Evolutionary conservation across 2,888 invertebrate genomes (phyloP), one percentile per base, ranked within the genome.

Genomic region (Steinernema scapterisci): DNA sequence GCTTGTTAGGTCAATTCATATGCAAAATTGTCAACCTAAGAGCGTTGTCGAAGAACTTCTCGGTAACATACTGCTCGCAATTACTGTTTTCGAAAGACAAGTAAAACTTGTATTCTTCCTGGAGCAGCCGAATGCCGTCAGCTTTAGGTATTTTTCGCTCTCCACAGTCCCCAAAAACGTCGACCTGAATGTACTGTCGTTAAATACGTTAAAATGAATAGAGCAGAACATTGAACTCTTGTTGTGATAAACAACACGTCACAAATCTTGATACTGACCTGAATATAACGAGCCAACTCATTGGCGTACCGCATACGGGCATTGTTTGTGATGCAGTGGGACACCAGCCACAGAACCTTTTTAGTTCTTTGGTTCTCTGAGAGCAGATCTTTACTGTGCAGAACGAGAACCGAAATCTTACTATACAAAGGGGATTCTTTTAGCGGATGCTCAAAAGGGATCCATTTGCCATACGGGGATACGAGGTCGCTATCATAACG

Each of bases 11-110:
- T 19, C 2, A 46, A 46, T 45, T 9, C 44, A 6, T 46, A 48
- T 2, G 23, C 11, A 72, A 48, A 5, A 19, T 0, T n/a, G 11
- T 48, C 48, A 13, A 1, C 79, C 51, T 72, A 38, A 83, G 44
- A 1, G 82, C 76, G 31, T 80, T 77, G 1, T 74, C 71, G 75
- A 79, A 82, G 73, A 82, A 82, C 73, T 82, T 82, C 63, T 82
- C 82, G 0, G 82, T 82, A 44, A 82, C 82, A 70, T 83, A 82
- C 45, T 82, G 81, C 19, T 75, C 75, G 74, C 82, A 83, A 48
- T 81, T 77, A 23, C 78, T 79, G 71, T 83, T 82, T 71, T 83
- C 83, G n/a, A 82, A 79, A 0, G 82, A 79, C 13, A 82, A 72
- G 72, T 80, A 81, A 75, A 82, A 83, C 48, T 80, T 79, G 76